Percentiles rank a stretch among this genome's conserved stretches.
These are phyloP conservation scores for Acleris emargana DNA, from an alignment of 2,888 invertebrate genomes.

Conservation along the genomic window DNA sequence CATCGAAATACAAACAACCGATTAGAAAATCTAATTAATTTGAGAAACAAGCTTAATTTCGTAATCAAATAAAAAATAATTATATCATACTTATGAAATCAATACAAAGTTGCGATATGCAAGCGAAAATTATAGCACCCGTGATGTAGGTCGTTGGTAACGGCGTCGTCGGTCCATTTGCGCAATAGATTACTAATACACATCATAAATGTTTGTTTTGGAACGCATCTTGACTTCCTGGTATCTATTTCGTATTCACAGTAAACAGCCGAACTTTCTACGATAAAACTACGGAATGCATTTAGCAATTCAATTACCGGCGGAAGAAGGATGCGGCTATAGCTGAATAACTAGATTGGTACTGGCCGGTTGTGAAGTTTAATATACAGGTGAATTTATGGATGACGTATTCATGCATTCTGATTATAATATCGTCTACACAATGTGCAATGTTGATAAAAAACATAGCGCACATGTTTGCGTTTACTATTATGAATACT, in stretches of 20 bases:
- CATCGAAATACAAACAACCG: no score
- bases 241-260: constrained; percentile 60
- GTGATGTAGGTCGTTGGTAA: constrained; percentile 31
- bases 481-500: neutral
- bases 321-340: constrained; percentile 42
- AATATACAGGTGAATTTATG: constrained; percentile 1
- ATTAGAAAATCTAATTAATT: neutral
- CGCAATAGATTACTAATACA: constrained; percentile 51
- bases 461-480: neutral
- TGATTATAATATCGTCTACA: no score
- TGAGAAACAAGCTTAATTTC: neutral
- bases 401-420: neutral
- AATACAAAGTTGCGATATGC: constrained; percentile 31
- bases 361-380: constrained; percentile 4
- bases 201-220: constrained; percentile 37
- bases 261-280: constrained; percentile 42
- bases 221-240: constrained; percentile 54
- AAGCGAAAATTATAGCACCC: constrained; percentile 35
- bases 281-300: constrained; percentile 40
- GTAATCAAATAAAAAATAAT: constrained; percentile 20
- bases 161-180: constrained; percentile 43
- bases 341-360: constrained; percentile 1
- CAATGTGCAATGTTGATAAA: no score
- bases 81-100: constrained; percentile 30
- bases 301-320: constrained; percentile 49